phyloP scores from a whole-genome alignment of 2,797 vertebrate genomes.

The Protosalanx chinensis region DNA sequence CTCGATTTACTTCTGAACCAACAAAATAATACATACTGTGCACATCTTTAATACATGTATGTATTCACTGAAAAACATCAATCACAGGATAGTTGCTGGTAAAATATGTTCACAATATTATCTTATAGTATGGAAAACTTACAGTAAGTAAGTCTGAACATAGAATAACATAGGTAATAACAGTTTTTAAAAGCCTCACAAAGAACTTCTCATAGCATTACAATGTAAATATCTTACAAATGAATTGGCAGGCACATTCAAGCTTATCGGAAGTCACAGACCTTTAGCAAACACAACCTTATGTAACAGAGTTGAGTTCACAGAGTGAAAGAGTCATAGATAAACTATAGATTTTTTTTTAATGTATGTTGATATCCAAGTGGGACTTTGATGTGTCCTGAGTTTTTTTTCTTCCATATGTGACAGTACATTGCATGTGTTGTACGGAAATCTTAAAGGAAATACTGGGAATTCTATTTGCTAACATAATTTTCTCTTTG shows the following conservation, averaged over 20 bases:
- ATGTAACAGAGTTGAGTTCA: slow-evolving; percentile 1
- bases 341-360: too few relatives aligned
- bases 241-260: slow-evolving; percentile 31
- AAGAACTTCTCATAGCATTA: not conserved
- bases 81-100: too few relatives aligned
- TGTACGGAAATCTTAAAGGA: too few relatives aligned
- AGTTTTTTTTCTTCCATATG: not conserved
- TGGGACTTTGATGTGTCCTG: not conserved
- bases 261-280: slow-evolving; percentile 23
- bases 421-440: too few relatives aligned
- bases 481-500: not conserved
- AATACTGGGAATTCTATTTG: too few relatives aligned
- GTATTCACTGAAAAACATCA: too few relatives aligned
- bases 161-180: not conserved
- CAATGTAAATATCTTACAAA: slow-evolving; percentile 26
- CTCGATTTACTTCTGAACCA: too few relatives aligned
- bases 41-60: not conserved
- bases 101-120: too few relatives aligned
- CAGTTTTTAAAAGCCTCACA: not conserved
- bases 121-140: not conserved
- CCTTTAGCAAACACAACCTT: slow-evolving; percentile 40
- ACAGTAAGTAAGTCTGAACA: too few relatives aligned
- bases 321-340: not conserved
- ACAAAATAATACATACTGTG: not conserved
- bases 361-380: not conserved